Base-by-base conservation (phyloP, 2,888 invertebrate genomes). In the Deladenus siricidicola region DNA sequence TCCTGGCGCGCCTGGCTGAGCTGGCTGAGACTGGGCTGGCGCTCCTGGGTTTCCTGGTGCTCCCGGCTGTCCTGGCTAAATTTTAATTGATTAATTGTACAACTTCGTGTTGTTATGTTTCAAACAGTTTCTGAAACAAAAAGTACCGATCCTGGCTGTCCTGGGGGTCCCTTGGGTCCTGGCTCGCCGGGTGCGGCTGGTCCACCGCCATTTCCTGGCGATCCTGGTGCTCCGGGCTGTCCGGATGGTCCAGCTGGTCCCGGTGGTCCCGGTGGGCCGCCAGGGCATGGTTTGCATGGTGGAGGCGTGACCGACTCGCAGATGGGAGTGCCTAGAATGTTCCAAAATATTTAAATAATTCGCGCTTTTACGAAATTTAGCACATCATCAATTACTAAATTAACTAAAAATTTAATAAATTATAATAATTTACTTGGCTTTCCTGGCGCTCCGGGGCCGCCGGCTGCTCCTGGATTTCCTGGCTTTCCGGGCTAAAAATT, bases 381-480 rank as follows among this genome's bases (percentile, higher is more conserved):
- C n/a, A n/a, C n/a, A n/a, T n/a, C n/a, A 42, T 55, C 17, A 53
- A 53, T 21, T 23, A 26, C 26, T 42, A 8, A 14, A 55, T 30
- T 52, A 29, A 30, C 42, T 52, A 23, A 19, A 26, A 52, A 8
- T 26, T 26, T 29, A 30, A 24, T 52, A 29, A 30, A 39, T 28
- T 24, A 52, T 26, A 52, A n/a, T 29, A 29, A 3, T 30, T n/a
- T n/a, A n/a, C n/a, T 34, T 17, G 73, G 72, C 52, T 72, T 67
- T 59, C 75, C 75, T 44, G 75, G 73, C 58, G 71, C 69, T 63
- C 76, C 76, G 56, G 75, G 74, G 43, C 45, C 55, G 49, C 76
- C 75, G 39, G 75, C 73, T 23, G 76, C 71, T 64, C 74, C 76
- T 49, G 74, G 76, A 62, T 70, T 72, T 62, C 76, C 76, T 53